Evolutionary conservation across 2,797 vertebrate genomes (phyloP), one percentile per base, ranked within the genome.

Genomic region (Ctenopoma multispine): DNA sequence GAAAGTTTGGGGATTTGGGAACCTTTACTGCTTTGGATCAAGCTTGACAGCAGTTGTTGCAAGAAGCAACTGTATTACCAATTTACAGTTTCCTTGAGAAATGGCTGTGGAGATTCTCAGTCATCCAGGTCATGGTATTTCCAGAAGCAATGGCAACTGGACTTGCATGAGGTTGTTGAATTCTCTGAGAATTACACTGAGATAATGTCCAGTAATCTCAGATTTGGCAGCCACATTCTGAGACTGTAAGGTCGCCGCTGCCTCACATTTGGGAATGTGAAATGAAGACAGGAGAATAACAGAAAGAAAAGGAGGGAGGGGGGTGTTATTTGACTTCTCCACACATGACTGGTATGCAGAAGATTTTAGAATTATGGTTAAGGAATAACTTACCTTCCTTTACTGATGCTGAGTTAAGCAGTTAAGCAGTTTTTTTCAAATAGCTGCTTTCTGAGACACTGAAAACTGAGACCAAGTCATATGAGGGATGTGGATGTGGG

Each of bases 381-480:
- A 64, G 56, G 49, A 72, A 54, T 65, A 40, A 67, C 80, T 72
- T 54, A 64, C 40, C 56, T 65, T 77, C 56, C 44, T 64, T 49
- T 69, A 31, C 71, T 40, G 65, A 55, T 70, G 85, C 75, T 82
- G 80, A 86, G 57, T 89, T 71, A 68, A 64, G 24, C 67, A 20
- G 24, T 87, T 83, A 47, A 62, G 13, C 47, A n/a, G 70, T 61
- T 47, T 41, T 66, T 59, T 0, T 1, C 29, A 8, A 36, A 47
- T 48, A 57, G 34, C 23, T 29, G 43, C 10, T 63, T 69, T 47
- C 61, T 43, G 14, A 15, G 50, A 2, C 7, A 38, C 5, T 58
- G 20, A 60, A 72, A 75, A 63, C 12, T 50, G 24, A 59, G 54
- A 24, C 68, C 27, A 41, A 70, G 53, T 77, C 58, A 67, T 60